Evolutionary conservation across 2,888 invertebrate genomes (phyloP), one percentile per base, ranked within the genome.

Genomic region (Mechanitis messenoides): DNA sequence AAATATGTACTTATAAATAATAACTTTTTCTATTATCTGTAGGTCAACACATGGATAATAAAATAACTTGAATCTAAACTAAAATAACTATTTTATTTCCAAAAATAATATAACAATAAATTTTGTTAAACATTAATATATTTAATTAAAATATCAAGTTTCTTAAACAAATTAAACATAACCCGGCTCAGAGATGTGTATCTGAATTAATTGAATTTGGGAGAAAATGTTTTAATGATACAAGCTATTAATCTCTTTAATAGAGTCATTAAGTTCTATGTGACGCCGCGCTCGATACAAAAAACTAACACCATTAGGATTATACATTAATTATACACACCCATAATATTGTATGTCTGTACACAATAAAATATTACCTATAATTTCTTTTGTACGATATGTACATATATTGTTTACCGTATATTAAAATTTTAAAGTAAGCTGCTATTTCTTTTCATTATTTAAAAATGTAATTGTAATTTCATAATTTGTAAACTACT

Each of bases 131-230:
- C 38, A 58, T 55, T 62, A 59, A 59, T 62, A 45, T 54, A 33
- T 33, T 55, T 53, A 63, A 69, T 70, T 65, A 62, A 71, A 69
- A 67, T 68, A 72, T 73, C 70, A 69, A 65, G 62, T 72, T 70
- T 59, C 68, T 61, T 53, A 63, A 69, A 70, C 68, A 70, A 71
- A 72, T 70, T 68, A 62, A 65, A 63, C 62, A 66, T 64, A 63
- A 60, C 71, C 70, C 71, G 63, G 65, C 64, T 70, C 69, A 59
- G 69, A 79, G 79, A 85, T 82, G 72, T 72, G 75, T 82, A 85
- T 85, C 85, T 72, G 77, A 76, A 83, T 83, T 88, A 86, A 89
- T 89, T 88, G 85, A 88, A 89, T 89, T 87, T 89, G 77, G 68
- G 74, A 78, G 83, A 83, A 85, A 84, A 79, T 74, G 68, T 84